Percentiles rank a stretch among this genome's conserved stretches.
Evolutionary conservation across 2,113 vertebrate genomes (phyloP).

Genomic region (Malaclemys terrapin): DNA sequence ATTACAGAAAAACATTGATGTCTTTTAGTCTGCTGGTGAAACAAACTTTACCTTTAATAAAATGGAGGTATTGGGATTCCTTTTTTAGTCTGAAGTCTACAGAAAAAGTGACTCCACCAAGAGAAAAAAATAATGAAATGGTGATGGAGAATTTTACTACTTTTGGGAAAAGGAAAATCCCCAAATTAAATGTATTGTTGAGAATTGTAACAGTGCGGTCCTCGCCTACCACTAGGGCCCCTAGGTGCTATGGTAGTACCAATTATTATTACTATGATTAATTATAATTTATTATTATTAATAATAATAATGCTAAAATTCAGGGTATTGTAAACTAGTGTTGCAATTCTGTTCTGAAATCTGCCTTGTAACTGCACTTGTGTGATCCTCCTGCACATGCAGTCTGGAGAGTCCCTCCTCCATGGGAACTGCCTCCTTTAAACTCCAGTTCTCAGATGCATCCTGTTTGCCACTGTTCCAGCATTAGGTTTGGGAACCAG

Average conservation of each 20-base stretch:
- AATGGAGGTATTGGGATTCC: not conserved
- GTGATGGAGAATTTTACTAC: not conserved
- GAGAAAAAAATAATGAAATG: not conserved
- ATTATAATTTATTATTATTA: too few species aligned
- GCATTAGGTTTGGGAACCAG: not conserved
- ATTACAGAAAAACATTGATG: not conserved
- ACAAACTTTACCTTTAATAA: not conserved
- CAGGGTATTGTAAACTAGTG: not conserved
- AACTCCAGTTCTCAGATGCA: not conserved
- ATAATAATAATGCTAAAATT: not conserved
- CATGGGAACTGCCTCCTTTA: not conserved
- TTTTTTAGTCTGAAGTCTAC: not conserved
- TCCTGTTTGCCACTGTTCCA: not conserved
- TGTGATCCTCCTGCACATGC: conserved; percentile 13
- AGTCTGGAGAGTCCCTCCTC: not conserved
- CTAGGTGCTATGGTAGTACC: not conserved
- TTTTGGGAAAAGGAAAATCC: not conserved
- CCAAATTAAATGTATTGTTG: not conserved
- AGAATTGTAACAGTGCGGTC: not conserved
- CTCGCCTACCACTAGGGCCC: not conserved
- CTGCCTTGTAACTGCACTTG: not conserved
- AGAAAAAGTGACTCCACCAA: not conserved
- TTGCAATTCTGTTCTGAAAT: not conserved
- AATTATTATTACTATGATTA: not conserved
- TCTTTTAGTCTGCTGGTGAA: not conserved